phyloP scores from a whole-genome alignment of 2,888 invertebrate species.

The Pecten maximus region DNA sequence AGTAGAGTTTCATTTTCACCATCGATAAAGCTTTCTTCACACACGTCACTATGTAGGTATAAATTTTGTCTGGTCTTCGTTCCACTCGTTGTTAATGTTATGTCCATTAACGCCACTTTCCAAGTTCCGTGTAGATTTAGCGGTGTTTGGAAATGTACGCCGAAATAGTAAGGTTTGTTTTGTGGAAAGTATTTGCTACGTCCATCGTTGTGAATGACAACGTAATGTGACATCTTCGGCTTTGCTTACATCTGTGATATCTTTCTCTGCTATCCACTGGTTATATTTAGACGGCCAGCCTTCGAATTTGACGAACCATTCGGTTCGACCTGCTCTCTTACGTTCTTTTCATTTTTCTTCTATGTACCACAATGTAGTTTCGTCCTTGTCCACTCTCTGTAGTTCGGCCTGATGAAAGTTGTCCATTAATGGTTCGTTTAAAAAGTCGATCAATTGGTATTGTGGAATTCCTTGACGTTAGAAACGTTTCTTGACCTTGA shows the following conservation, averaged over 20 bases:
- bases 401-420: too few species aligned
- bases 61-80: too few species aligned
- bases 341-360: conserved; percentile 44
- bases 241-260: too few species aligned
- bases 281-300: too few species aligned
- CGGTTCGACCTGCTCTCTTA: conserved; percentile 33
- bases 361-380: conserved; percentile 43
- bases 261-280: too few species aligned
- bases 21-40: neutral
- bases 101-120: neutral
- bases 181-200: too few species aligned
- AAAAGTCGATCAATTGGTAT: conserved; percentile 46
- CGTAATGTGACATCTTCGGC: too few species aligned
- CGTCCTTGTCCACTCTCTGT: too few species aligned
- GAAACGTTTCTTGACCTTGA: conserved; percentile 44
- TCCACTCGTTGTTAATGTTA: too few species aligned
- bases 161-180: too few species aligned
- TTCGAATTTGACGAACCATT: too few species aligned
- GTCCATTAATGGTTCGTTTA: conserved; percentile 40
- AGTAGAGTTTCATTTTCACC: neutral
- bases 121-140: neutral
- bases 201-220: too few species aligned
- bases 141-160: neutral
- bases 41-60: neutral
- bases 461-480: conserved; percentile 46